Base-by-base conservation (phyloP, 2,113 vertebrate genomes). In the Hemiprocne comata region DNA sequence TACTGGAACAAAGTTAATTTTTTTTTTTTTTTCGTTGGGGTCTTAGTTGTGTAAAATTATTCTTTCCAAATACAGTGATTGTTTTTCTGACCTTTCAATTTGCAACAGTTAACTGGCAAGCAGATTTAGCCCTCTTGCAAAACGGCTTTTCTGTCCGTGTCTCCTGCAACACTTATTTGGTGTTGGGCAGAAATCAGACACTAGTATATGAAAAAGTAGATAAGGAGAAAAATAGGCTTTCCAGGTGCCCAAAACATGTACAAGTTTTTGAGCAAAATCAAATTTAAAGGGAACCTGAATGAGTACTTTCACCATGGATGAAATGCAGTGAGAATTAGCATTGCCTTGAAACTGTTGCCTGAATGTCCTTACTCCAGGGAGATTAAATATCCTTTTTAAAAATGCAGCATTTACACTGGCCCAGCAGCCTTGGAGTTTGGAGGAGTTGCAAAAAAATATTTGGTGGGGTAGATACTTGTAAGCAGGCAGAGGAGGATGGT, bases 11-110 rank as follows among this genome's bases (percentile, higher is more conserved):
- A 85, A 93, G 80, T 77, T 69, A 58, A 42, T 53, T 53, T 53
- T 53, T 51, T 54, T 29, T 54, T 54, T 54, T 29, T 57, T 48
- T 31, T 29, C 2, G 1, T 55, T n/a, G 54, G 72, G n/a, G 51
- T 50, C 54, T 73, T 53, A 48, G 79, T 64, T 85, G 84, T 88
- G 85, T 77, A 73, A 88, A 88, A 82, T 81, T 58, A 13, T 81
- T 60, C 75, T 91, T 91, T 82, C 85, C 88, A 82, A 89, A 91
- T 50, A 31, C 88, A 91, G 71, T 3, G 44, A n/a, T 85, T 91
- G 80, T 77, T 77, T 93, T 73, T 34, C 66, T 81, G 88, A 85
- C 88, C 91, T 91, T 95, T 91, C 34, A 64, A 82, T 95, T 95
- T 54, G 75, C 38, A 48, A 20, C 48, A 73, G 65, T 69, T n/a